These are phyloP conservation scores for Trichonephila clavata DNA, from an alignment of 1,140 invertebrate genomes.

Conservation along the genomic window DNA sequence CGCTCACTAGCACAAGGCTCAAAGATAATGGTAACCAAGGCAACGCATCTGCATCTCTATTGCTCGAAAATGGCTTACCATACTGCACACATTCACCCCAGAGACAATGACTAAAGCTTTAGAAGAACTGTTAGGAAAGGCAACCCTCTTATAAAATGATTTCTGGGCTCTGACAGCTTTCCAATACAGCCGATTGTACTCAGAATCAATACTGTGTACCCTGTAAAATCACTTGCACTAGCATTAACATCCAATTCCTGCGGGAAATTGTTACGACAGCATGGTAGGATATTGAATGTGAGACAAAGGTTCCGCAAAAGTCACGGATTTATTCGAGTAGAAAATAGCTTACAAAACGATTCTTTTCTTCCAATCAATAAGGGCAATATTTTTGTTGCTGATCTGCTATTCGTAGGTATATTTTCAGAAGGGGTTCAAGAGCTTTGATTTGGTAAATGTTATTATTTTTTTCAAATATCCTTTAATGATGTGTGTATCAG, in stretches of 20 bases:
- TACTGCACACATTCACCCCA: neutral
- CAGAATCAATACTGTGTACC: slow-evolving; percentile 34
- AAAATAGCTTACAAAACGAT: slow-evolving; percentile 52
- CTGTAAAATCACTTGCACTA: slow-evolving; percentile 39
- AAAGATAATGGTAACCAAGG: neutral
- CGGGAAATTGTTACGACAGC: slow-evolving; percentile 52
- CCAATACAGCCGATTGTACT: slow-evolving; percentile 39
- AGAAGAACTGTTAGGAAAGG: slow-evolving; percentile 24
- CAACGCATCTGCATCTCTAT: slow-evolving; percentile 28
- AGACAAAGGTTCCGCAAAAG: slow-evolving; percentile 51
- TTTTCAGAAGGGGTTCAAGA: neutral
- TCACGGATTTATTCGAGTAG: slow-evolving; percentile 51
- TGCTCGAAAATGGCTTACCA: slow-evolving; percentile 26
- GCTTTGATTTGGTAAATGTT: neutral
- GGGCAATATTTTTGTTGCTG: slow-evolving; percentile 40
- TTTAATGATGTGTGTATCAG: neutral
- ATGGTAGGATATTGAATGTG: slow-evolving; percentile 26
- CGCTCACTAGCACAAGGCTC: neutral
- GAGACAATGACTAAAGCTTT: slow-evolving; percentile 37
- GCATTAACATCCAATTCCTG: slow-evolving; percentile 54
- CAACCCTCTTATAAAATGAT: slow-evolving; percentile 44
- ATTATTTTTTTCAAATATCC: neutral
- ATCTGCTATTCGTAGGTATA: slow-evolving; percentile 4
- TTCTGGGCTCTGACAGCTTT: slow-evolving; percentile 53
- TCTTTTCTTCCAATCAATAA: slow-evolving; percentile 52